Evolutionary conservation across 2,888 invertebrate species (phyloP), one percentile per base, ranked within the genome.

Genomic region (Craniophora ligustri): DNA sequence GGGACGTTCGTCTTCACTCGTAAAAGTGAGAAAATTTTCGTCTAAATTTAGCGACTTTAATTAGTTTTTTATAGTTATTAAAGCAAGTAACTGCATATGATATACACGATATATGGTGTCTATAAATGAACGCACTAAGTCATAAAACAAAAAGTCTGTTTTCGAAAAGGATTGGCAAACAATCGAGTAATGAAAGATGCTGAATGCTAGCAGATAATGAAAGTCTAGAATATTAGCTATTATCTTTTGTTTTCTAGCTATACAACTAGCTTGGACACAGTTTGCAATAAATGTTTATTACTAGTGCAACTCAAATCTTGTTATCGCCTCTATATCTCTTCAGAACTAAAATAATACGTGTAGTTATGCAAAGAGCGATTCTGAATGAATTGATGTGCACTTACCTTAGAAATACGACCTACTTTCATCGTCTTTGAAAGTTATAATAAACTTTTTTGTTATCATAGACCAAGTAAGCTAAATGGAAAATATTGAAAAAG

Each of bases 271-370:
- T 31, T 35, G 16, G 48, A 55, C 39, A 54, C 55, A 64, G 41
- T 31, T 41, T 5, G 35, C 11, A 46, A 30, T 53, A 36, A 55
- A 62, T 34, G 5, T 64, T 62, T 45, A 55, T 41, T 14, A 36
- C 21, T 14, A 51, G 28, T 26, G 36, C 40, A 6, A 41, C 40
- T 63, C 14, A 67, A 67, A 39, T n/a, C 6, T 28, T 36, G 46
- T 47, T 63, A 62, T 48, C 26, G 40, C 41, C 19, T 26, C 26
- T 67, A 40, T 21, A 47, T 13, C 23, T 47, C 23, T 21, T 31
- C 2, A 16, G n/a, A 10, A 5, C 19, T 30, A 13, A 13, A 26
- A 32, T 31, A 54, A 26, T 59, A 6, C 16, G 13, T 45, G 36
- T 0, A 13, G 35, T 53, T 46, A 26, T 21, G 60, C 28, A 53